Evolutionary conservation across 2,888 invertebrate genomes (phyloP), one percentile per base, ranked within the genome.

Genomic region (Xestobium rufovillosum): DNA sequence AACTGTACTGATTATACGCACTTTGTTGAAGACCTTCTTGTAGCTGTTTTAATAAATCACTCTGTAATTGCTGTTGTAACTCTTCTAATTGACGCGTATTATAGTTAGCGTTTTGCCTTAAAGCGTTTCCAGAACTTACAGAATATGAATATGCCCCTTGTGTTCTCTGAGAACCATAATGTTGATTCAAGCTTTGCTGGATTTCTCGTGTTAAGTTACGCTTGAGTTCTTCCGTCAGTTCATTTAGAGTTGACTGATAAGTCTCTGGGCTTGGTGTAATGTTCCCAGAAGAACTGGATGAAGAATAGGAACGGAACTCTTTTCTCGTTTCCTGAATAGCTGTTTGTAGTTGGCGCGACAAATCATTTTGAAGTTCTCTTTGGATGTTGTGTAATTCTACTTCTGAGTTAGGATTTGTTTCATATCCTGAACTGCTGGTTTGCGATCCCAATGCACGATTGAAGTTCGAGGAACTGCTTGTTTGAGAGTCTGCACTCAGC

Each of bases 141-240:
- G 51, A 45, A 14, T 47, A 50, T 12, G 50, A 49, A 14, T 50
- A 45, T 12, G 51, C 48, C 14, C 52, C 48, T 25, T 47, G 44
- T 6, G 43, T 43, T 13, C 47, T 50, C 31, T 50, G 50, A 4
- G 34, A 38, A 19, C 52, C 51, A 8, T 49, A 44, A 34, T 44
- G 51, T 33, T 52, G 50, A 15, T 51, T 49, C 19, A 52, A 27
- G 4, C 39, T 37, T 33, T 52, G 37, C 31, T 61, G 51, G 3
- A 63, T 36, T 31, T 60, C 56, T 36, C 53, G 45, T 1, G 64
- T 62, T 4, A 64, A 44, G 40, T 65, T 65, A 16, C 56, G 48
- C 36, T 59, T 57, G 8, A 65, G 39, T 35, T 65, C 61, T 10
- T 60, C 55, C n/a, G 52, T 48, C 2, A 65, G 46, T 35, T 58